Base-by-base conservation (phyloP, 2,113 vertebrate species). In the Thermophis baileyi region DNA sequence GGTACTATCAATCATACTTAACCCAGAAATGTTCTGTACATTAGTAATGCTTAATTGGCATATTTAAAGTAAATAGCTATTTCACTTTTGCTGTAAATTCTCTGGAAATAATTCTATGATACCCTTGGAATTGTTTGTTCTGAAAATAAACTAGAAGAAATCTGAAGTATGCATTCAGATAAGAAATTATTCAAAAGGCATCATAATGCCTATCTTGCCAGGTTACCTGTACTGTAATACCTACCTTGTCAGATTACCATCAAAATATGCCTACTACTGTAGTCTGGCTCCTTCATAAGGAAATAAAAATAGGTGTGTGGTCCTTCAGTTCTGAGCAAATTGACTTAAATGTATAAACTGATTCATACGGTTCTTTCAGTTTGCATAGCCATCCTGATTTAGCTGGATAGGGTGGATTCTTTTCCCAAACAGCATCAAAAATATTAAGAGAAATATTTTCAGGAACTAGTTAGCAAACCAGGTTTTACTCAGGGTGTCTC, bases 11-110 rank as follows among this genome's bases (percentile, higher is more conserved):
- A 98, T 98, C 97, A 98, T 97, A 93, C 96, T 97, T 97, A 97
- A 96, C 95, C 96, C 96, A 96, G 96, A 97, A 97, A 96, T 94
- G 94, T 96, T 96, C 95, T 97, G 96, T 96, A 97, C 94, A 98
- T 97, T 97, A 97, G 94, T 97, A 97, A 98, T 92, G 95, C 92
- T 97, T 97, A 98, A 97, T 97, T 98, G 97, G 96, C 97, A 97
- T 97, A 98, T 98, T 98, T 97, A 97, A 98, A 97, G 96, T 97
- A 98, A 98, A 98, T 97, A 97, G 96, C 93, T 97, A 96, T 95
- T 97, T 98, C 97, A 95, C 97, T 98, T 93, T 96, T 97, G 95
- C 96, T 97, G 89, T 96, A 96, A 98, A 97, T 96, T 95, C 95
- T 97, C 96, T 94, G 94, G 91, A 95, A 96, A 96, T 93, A 95